Conservation (phyloP, 2,888 invertebrate genomes). For the Chrysotoxum bicinctum region DNA sequence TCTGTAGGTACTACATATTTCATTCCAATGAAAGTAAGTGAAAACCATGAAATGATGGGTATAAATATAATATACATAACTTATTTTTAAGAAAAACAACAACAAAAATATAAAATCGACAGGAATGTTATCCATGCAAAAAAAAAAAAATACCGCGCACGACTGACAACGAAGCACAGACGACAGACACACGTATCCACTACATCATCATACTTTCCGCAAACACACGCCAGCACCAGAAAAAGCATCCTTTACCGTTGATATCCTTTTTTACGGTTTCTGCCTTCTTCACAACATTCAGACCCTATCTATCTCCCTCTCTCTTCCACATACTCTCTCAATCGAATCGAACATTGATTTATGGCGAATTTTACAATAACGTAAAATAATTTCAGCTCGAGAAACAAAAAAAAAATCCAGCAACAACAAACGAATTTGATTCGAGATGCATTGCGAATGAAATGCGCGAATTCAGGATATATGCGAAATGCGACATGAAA, state of each 20-base stretch:
- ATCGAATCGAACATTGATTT: conserved; percentile 71
- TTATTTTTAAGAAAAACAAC: conserved; percentile 22
- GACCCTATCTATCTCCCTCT: conserved; percentile 2
- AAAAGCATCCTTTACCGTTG: conserved; percentile 49
- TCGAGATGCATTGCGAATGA: conserved; percentile 65
- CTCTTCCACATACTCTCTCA: conserved; percentile 5
- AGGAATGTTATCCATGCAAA: conserved; percentile 18
- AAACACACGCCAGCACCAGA: conserved; percentile 41
- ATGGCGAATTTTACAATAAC: conserved; percentile 70
- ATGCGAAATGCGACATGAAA: conserved; percentile 40
- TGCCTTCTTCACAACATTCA: conserved; percentile 42
- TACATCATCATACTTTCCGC: conserved; percentile 49
- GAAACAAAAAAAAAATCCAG: conserved; percentile 21
- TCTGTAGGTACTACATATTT: not conserved
- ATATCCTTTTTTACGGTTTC: conserved; percentile 51
- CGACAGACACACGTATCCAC: conserved; percentile 39
- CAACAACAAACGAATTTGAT: conserved; percentile 30
- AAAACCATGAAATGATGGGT: conserved; percentile 48
- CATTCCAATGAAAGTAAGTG: conserved; percentile 48
- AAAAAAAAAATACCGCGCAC: conserved; percentile 23
- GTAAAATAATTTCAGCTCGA: conserved; percentile 61
- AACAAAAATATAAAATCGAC: conserved; percentile 24
- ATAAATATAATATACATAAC: conserved; percentile 23
- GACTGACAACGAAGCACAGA: conserved; percentile 42
- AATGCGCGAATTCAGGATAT: conserved; percentile 60